Percentiles rank a stretch among this genome's conserved stretches.
Conservation (phyloP, 2,113 vertebrate species). For the Prochilodus magdalenae region DNA sequence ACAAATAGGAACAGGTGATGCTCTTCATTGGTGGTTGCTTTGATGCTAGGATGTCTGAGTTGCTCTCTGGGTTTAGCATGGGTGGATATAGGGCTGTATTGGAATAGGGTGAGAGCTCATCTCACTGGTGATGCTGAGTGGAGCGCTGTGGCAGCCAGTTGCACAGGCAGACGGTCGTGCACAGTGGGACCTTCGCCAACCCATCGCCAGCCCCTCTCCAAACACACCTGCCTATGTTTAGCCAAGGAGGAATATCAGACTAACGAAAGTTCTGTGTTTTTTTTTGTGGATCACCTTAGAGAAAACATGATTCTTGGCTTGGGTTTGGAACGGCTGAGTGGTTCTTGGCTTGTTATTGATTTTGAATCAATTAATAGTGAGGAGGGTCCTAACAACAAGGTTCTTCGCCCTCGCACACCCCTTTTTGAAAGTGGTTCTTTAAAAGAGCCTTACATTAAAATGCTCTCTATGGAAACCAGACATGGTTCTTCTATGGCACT, state of each 20-base stretch:
- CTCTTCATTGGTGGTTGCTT: too few species aligned
- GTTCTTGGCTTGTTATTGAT: background rate
- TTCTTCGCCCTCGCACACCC: too few species aligned
- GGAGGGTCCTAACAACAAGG: too few species aligned
- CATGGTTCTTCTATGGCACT: too few species aligned
- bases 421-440: too few species aligned
- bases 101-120: background rate
- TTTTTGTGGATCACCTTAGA: background rate
- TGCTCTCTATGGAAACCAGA: too few species aligned
- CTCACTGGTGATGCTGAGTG: background rate
- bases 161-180: background rate
- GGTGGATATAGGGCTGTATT: background rate
- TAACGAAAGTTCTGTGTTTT: background rate
- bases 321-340: background rate
- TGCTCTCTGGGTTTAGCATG: too few species aligned
- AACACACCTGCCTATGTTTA: conserved; percentile 22
- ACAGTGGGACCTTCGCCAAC: conserved; percentile 47
- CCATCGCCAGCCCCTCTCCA: conserved; percentile 19
- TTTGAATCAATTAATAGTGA: too few species aligned
- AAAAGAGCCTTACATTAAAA: too few species aligned
- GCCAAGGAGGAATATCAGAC: background rate
- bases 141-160: background rate
- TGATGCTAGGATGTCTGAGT: too few species aligned
- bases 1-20: too few species aligned
- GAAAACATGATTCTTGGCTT: background rate